Evolutionary conservation across 1,140 invertebrate genomes (phyloP), one percentile per base, ranked within the genome.

Genomic region (Telenomus remus): DNA sequence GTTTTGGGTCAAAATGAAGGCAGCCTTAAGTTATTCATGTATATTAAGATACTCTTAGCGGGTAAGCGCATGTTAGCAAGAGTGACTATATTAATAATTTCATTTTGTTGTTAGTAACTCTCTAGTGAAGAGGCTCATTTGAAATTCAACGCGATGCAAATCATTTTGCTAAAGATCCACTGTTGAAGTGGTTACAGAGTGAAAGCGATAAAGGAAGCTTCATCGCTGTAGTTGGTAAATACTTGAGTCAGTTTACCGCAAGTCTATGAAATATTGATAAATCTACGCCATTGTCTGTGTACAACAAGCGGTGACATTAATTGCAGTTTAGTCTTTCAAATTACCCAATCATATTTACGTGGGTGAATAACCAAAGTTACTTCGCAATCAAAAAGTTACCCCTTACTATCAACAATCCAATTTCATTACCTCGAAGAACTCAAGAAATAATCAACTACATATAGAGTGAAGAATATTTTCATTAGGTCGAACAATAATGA

Each of bases 121-220:
- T 81, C 76, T 43, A 81, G 71, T 57, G 54, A 75, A 78, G 79
- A 70, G 74, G 70, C 73, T 78, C 74, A 80, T 84, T 84, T 84
- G 78, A 85, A 85, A 84, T 84, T 84, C 82, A 85, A 85, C 82
- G 72, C 78, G 76, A 84, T 84, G 82, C 82, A 84, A 84, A 85
- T 84, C 76, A 57, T 59, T 27, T 49, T 66, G 43, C 53, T 76
- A 78, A 76, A 72, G 72, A 77, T 53, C 55, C 61, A 64, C 76
- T 55, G 68, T 77, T 75, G 68, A 70, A 73, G 63, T 57, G 69
- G 81, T 64, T 81, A 74, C 77, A 74, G 79, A 76, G 74, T 55
- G 66, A 80, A 81, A 74, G 76, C 78, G 79, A 81, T 82, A 60
- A 78, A 72, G 81, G 68, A 77, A 79, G 80, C 79, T 81, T 80